phyloP scores from a whole-genome alignment of 2,113 vertebrate species.

The Zeus faber region DNA sequence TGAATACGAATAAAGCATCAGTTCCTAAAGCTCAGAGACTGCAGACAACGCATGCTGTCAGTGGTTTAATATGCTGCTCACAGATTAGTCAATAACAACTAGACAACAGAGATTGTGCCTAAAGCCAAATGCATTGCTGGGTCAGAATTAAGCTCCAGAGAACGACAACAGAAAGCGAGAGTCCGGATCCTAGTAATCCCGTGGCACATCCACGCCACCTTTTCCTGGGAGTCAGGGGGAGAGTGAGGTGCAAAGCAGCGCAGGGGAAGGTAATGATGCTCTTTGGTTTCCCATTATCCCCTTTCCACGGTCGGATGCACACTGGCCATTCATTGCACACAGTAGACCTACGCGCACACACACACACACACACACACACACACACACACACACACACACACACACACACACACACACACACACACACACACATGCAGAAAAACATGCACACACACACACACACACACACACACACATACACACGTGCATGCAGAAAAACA shows the following conservation, averaged over 20 bases:
- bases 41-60: conserved; percentile 24
- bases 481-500: too few relatives aligned
- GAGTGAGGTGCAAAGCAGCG: conserved; percentile 26
- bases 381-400: too few relatives aligned
- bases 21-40: not conserved
- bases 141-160: not conserved
- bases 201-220: conserved; percentile 26
- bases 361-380: too few relatives aligned
- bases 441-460: conserved; percentile 9
- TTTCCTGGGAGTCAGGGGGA: conserved; percentile 38
- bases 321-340: too few relatives aligned
- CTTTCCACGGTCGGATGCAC: conserved; percentile 57
- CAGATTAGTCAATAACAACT: conserved; percentile 4
- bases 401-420: too few relatives aligned
- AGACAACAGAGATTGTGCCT: conserved; percentile 8
- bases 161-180: not conserved
- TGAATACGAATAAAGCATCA: conserved; percentile 9
- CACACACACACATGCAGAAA: conserved; percentile 2
- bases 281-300: conserved; percentile 73
- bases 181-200: conserved; percentile 27
- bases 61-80: conserved; percentile 20
- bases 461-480: conserved; percentile 8
- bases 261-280: conserved; percentile 71
- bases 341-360: too few relatives aligned
- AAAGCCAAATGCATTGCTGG: not conserved